Conservation (phyloP, 2,113 vertebrate species). For the Jacana jacana region DNA sequence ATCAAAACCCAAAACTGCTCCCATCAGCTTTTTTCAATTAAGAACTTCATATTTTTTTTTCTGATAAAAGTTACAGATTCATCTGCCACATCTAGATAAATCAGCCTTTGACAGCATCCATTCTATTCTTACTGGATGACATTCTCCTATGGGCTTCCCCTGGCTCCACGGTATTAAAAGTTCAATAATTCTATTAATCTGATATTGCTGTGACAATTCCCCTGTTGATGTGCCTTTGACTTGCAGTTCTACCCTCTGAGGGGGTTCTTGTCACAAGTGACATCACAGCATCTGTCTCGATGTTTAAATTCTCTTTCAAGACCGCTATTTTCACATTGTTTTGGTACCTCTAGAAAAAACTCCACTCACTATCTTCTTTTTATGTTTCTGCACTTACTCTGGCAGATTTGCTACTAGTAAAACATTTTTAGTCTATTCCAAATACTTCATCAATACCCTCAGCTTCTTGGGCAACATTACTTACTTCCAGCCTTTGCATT, state of each 20-base stretch:
- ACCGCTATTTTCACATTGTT: neutral
- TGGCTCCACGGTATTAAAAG: neutral
- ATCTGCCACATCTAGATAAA: neutral
- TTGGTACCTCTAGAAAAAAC: neutral
- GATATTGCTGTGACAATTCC: neutral
- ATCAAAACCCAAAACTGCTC: neutral
- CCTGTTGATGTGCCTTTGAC: neutral
- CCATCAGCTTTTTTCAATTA: neutral
- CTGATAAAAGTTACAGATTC: neutral
- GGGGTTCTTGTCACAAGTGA: accelerated
- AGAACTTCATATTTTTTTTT: neutral
- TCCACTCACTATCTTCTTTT: neutral
- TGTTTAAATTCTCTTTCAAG: neutral
- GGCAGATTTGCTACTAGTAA: neutral
- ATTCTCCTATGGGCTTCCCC: neutral
- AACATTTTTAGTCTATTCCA: neutral
- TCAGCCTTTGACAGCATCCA: neutral
- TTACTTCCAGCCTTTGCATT: neutral
- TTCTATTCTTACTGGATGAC: neutral
- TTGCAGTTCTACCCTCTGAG: neutral
- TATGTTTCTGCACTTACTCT: neutral
- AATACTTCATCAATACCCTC: neutral
- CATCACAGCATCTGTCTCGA: neutral
- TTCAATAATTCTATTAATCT: neutral
- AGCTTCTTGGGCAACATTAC: neutral